Conservation (phyloP, 2,888 invertebrate genomes). For the Hydraecia micacea region DNA sequence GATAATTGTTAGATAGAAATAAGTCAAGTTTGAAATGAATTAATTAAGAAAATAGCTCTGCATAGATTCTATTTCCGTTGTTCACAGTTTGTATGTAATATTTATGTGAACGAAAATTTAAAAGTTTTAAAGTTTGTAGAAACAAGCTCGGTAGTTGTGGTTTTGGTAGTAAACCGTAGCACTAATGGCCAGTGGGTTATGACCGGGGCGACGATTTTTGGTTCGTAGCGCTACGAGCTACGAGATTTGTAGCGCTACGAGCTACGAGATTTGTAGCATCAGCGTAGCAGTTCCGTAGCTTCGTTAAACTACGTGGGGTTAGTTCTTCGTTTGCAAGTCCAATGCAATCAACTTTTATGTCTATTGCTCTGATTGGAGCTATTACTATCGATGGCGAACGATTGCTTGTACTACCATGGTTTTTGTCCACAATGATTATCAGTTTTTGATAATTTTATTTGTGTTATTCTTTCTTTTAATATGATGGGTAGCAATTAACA, state of each 20-base stretch:
- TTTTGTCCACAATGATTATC: neutral
- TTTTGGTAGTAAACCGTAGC: neutral
- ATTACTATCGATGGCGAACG: neutral
- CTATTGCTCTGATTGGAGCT: neutral
- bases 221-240: slow-evolving; percentile 35
- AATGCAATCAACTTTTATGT: slow-evolving; percentile 12
- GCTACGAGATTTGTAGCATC: slow-evolving; percentile 26
- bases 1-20: neutral
- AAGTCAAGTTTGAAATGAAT: too few relatives aligned
- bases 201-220: slow-evolving; percentile 1
- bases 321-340: neutral
- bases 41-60: too few relatives aligned
- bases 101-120: neutral
- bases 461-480: neutral
- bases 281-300: slow-evolving; percentile 6
- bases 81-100: neutral
- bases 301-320: neutral
- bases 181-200: neutral
- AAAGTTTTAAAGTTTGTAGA: neutral
- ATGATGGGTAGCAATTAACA: neutral
- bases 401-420: neutral
- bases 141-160: too few relatives aligned
- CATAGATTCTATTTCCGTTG: neutral
- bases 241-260: slow-evolving; percentile 32
- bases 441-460: neutral